These are phyloP conservation scores for Drosophila prolongata DNA, from an alignment of 2,888 invertebrate genomes.

Conservation along the genomic window DNA sequence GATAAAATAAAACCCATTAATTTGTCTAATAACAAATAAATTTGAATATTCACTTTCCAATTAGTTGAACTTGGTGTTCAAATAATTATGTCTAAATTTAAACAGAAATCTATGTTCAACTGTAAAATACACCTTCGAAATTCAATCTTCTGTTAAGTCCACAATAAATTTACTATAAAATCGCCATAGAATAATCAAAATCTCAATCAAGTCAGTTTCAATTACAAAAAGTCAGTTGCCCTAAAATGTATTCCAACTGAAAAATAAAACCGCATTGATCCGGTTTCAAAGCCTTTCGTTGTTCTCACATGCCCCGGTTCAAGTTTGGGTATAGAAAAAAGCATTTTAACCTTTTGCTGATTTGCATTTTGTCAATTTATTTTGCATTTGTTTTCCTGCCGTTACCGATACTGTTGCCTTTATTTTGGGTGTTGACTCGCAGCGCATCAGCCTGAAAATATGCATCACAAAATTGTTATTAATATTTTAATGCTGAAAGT, in stretches of 20 bases:
- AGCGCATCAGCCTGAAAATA: slow-evolving; percentile 54
- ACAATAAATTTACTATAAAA: too few relatives aligned
- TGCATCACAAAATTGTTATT: slow-evolving; percentile 66
- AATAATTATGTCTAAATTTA: too few relatives aligned
- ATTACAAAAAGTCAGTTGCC: not conserved
- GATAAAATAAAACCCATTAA: too few relatives aligned
- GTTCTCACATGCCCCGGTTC: slow-evolving; percentile 4
- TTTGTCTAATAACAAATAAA: too few relatives aligned
- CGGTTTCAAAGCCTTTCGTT: slow-evolving; percentile 18
- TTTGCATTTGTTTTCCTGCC: slow-evolving; percentile 8
- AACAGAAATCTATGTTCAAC: too few relatives aligned
- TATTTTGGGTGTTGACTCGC: slow-evolving; percentile 30
- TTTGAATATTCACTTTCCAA: too few relatives aligned
- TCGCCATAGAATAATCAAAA: not conserved
- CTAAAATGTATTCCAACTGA: not conserved
- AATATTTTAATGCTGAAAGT: slow-evolving; percentile 69
- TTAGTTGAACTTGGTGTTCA: too few relatives aligned
- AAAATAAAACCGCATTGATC: slow-evolving; percentile 9
- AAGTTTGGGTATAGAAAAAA: slow-evolving; percentile 15
- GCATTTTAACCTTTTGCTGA: slow-evolving; percentile 30
- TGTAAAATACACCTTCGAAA: too few relatives aligned
- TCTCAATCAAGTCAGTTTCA: not conserved
- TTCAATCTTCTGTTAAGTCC: too few relatives aligned
- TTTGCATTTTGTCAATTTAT: slow-evolving; percentile 52
- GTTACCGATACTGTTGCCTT: slow-evolving; percentile 27